Evolutionary conservation across 2,888 invertebrate genomes (phyloP).

Genomic region (Stomorhina lunata): DNA sequence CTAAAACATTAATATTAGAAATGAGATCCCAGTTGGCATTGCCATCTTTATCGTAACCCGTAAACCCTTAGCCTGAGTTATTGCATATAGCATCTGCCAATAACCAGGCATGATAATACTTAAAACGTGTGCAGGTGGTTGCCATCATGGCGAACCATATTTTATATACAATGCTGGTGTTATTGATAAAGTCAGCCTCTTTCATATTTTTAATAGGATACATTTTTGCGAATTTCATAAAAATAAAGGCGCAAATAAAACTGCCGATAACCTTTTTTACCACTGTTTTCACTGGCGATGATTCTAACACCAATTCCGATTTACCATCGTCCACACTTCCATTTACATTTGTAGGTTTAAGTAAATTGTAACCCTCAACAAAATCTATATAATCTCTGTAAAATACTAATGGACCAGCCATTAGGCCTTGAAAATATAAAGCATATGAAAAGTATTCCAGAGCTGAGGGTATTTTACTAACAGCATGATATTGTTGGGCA

Average conservation of each 20-base stretch:
- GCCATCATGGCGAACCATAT: conserved; percentile 88
- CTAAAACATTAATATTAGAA: conserved; percentile 93
- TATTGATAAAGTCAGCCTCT: conserved; percentile 84
- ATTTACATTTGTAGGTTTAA: conserved; percentile 78
- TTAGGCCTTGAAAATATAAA: conserved; percentile 94
- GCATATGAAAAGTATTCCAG: conserved; percentile 95
- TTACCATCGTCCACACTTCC: conserved; percentile 80
- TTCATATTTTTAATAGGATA: conserved; percentile 87
- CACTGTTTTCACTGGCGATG: conserved; percentile 86
- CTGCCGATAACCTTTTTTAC: conserved; percentile 87
- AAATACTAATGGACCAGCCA: conserved; percentile 97
- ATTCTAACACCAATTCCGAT: conserved; percentile 82
- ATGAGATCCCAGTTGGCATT: conserved; percentile 93
- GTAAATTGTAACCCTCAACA: conserved; percentile 86
- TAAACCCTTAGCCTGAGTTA: conserved; percentile 94
- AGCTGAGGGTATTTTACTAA: conserved; percentile 87
- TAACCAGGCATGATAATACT: conserved; percentile 98
- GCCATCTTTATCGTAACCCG: conserved; percentile 89
- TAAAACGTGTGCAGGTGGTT: conserved; percentile 90
- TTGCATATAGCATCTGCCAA: conserved; percentile 97
- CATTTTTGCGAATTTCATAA: conserved; percentile 85
- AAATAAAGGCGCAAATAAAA: conserved; percentile 86
- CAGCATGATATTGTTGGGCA: conserved; percentile 85
- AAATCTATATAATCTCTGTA: conserved; percentile 96
- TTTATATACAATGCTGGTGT: conserved; percentile 83